phyloP scores from a whole-genome alignment of 2,888 invertebrate species.

The Bombylius major region DNA sequence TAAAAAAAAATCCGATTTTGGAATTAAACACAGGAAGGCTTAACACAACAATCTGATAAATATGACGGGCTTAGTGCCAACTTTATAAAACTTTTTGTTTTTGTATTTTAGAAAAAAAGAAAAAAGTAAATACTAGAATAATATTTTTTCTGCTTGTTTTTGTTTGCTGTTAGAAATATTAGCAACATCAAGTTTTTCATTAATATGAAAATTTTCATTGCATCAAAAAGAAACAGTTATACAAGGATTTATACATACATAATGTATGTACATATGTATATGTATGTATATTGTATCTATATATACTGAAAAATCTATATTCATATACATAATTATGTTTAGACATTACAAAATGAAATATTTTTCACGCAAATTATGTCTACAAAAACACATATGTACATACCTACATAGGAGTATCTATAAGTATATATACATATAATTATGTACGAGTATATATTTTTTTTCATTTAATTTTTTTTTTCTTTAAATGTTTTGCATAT shows the following conservation, averaged over 20 bases:
- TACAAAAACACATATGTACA: background rate
- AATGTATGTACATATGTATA: background rate
- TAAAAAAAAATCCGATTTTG: background rate
- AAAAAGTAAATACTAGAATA: too few species aligned
- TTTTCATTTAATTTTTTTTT: too few species aligned
- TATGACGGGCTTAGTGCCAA: background rate
- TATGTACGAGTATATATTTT: background rate
- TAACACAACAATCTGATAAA: background rate
- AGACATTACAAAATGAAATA: background rate
- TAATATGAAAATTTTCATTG: background rate
- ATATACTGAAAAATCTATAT: background rate
- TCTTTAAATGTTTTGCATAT: too few species aligned
- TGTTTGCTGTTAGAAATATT: too few species aligned
- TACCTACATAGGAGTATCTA: too few species aligned
- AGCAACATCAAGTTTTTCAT: background rate
- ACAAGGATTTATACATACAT: background rate
- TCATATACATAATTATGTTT: background rate
- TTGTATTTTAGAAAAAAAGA: too few species aligned
- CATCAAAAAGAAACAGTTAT: background rate
- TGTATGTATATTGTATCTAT: too few species aligned
- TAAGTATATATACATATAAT: background rate
- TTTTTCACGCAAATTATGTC: background rate
- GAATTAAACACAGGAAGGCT: background rate
- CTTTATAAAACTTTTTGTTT: background rate
- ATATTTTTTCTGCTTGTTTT: too few species aligned